Evolutionary conservation across 2,797 vertebrate species (phyloP).

Genomic region (Botia kubotai): DNA sequence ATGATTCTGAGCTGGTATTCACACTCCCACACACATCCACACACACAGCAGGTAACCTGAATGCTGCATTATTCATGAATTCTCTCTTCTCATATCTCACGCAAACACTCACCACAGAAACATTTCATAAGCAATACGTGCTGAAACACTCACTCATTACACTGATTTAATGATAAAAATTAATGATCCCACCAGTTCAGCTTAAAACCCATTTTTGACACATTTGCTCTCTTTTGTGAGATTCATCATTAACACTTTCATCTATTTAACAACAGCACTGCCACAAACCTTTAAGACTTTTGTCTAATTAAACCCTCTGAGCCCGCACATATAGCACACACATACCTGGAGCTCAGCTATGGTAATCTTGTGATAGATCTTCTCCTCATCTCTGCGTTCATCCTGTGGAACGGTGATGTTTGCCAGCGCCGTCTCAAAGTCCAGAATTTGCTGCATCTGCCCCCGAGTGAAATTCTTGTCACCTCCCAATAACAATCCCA

Average conservation of each 20-base stretch:
- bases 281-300: not conserved
- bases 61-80: slow-evolving; percentile 6
- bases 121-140: not conserved
- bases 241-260: not conserved
- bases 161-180: not conserved
- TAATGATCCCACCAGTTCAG: not conserved
- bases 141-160: not conserved
- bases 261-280: not conserved
- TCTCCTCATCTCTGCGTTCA: slow-evolving; percentile 92
- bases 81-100: not conserved
- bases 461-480: slow-evolving; percentile 73
- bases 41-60: not conserved
- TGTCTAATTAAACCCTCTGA: not conserved
- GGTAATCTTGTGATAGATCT: slow-evolving; percentile 95
- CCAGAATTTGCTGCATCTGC: slow-evolving; percentile 93
- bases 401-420: slow-evolving; percentile 95
- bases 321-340: not conserved
- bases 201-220: not conserved
- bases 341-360: slow-evolving; percentile 88
- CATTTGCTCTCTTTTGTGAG: no score
- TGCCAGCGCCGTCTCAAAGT: slow-evolving; percentile 88
- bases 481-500: slow-evolving; percentile 89
- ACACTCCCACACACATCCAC: slow-evolving; percentile 12
- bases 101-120: slow-evolving; percentile 1
- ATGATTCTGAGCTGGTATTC: not conserved